phyloP scores from a whole-genome alignment of 2,797 vertebrate genomes.

The Scolopax rusticola region DNA sequence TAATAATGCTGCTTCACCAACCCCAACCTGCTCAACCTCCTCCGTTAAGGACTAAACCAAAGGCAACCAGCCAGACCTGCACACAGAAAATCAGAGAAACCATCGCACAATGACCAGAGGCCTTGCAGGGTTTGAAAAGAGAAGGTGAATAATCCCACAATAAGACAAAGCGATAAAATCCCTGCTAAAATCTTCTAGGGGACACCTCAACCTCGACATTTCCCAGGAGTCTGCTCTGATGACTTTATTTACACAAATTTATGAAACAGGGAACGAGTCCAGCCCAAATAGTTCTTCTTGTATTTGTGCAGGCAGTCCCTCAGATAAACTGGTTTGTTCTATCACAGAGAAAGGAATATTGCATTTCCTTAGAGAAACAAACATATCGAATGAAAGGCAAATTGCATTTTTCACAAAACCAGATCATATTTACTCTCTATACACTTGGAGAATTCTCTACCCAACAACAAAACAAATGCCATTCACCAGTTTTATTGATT shows the following conservation, averaged over 20 bases:
- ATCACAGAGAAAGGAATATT: conserved; percentile 7
- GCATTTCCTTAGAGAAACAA: conserved; percentile 45
- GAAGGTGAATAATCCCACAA: not conserved
- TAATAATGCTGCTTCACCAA: not conserved
- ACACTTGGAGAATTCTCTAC: conserved; percentile 14
- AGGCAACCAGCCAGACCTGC: not conserved
- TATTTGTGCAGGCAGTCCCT: not conserved
- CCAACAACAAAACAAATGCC: conserved; percentile 40
- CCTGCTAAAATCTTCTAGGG: not conserved
- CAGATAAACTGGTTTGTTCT: conserved; percentile 27
- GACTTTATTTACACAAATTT: conserved; percentile 46
- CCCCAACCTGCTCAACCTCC: not conserved
- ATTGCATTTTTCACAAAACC: conserved; percentile 60
- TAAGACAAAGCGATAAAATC: not conserved
- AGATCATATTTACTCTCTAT: conserved; percentile 50
- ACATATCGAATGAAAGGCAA: conserved; percentile 39
- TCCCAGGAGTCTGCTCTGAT: not conserved
- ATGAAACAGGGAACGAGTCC: not conserved
- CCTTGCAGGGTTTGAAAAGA: not conserved
- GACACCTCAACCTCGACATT: not conserved
- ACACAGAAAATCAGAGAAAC: not conserved
- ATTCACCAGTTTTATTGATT: conserved; percentile 47
- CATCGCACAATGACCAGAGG: accelerated
- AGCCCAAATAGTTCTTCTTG: not conserved
- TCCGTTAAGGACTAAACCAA: not conserved